phyloP scores from a whole-genome alignment of 1,140 invertebrate species.

The Solenopsis invicta region DNA sequence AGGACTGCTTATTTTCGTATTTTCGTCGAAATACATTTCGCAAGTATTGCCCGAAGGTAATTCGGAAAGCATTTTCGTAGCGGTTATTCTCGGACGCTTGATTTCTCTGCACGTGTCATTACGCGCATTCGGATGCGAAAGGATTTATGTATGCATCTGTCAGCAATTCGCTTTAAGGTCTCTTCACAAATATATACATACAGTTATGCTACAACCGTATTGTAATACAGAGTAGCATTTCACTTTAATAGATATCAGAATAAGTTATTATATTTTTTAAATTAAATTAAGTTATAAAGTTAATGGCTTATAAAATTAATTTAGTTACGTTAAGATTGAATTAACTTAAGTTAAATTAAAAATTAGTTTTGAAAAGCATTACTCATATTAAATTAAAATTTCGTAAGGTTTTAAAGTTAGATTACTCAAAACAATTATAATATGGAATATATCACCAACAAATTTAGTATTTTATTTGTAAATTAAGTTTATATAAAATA shows the following conservation, averaged over 20 bases:
- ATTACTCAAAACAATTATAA: no score
- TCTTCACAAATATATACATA: not conserved
- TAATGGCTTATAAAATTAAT: no score
- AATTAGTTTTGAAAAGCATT: no score
- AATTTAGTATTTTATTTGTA: no score
- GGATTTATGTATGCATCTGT: slow-evolving; percentile 37
- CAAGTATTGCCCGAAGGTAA: slow-evolving; percentile 34
- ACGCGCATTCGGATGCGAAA: slow-evolving; percentile 22
- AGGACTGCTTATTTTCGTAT: slow-evolving; percentile 41
- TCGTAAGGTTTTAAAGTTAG: no score
- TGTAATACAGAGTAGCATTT: not conserved
- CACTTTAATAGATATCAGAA: not conserved
- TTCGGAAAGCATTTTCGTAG: slow-evolving; percentile 38
- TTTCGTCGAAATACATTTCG: slow-evolving; percentile 53
- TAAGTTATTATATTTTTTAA: no score
- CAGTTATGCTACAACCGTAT: not conserved
- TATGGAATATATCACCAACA: no score
- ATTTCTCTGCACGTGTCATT: slow-evolving; percentile 57
- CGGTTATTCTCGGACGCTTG: slow-evolving; percentile 45
- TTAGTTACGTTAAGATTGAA: no score
- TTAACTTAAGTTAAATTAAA: no score
- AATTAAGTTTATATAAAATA: no score
- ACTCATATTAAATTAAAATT: no score
- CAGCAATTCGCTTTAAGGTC: not conserved
- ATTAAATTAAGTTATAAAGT: no score